Percentiles rank a stretch among this genome's conserved stretches.
phyloP scores from a whole-genome alignment of 1,140 invertebrate genomes.

The Euschistus heros region DNA sequence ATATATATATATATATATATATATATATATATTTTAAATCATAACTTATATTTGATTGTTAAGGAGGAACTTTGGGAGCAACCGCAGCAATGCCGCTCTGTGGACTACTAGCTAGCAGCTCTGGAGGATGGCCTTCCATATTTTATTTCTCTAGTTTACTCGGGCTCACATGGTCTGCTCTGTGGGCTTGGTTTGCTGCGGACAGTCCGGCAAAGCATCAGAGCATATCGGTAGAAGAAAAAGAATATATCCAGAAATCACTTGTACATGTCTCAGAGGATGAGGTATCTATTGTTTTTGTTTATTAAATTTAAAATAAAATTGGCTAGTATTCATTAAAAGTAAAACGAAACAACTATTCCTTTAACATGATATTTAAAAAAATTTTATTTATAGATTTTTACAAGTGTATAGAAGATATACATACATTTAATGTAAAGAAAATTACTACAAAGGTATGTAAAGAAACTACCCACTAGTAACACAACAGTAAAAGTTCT shows the following conservation, averaged over 20 bases:
- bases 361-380: too few species aligned
- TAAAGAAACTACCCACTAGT: too few species aligned
- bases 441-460: too few species aligned
- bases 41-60: background rate
- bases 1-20: background rate
- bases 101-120: constrained; percentile 39
- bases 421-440: too few species aligned
- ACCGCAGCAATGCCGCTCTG: constrained; percentile 47
- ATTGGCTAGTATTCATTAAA: too few species aligned
- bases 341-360: too few species aligned
- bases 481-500: too few species aligned
- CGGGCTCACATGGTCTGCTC: constrained; percentile 31
- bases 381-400: too few species aligned
- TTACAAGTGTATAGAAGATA: too few species aligned
- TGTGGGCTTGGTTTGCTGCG: constrained; percentile 32
- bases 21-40: background rate
- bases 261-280: constrained; percentile 33
- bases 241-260: constrained; percentile 39
- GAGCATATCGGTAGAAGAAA: constrained; percentile 36
- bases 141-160: constrained; percentile 40
- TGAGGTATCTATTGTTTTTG: background rate
- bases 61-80: constrained; percentile 34
- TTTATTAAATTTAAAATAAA: too few species aligned
- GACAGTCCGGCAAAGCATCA: constrained; percentile 42
- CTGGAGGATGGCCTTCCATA: constrained; percentile 27